Conservation (phyloP, 2,797 vertebrate species). For the Telmatherina bonti region DNA sequence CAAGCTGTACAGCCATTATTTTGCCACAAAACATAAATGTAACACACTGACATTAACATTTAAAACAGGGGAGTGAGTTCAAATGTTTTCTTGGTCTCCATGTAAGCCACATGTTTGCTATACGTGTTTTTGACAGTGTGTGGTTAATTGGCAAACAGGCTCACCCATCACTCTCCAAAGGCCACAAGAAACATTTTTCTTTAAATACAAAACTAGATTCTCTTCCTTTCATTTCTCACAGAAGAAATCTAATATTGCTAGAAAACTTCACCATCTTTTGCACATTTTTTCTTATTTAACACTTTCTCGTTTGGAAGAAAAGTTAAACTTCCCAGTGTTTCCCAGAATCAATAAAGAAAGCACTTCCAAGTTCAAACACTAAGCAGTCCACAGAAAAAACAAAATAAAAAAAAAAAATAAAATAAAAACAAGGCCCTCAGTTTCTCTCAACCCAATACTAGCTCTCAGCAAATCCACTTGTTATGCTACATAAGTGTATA, state of each 20-base stretch:
- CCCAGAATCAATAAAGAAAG: conserved; percentile 87
- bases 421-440: conserved; percentile 67
- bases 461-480: conserved; percentile 76
- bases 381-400: conserved; percentile 77
- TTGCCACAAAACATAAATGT: conserved; percentile 93
- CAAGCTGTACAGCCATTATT: conserved; percentile 90
- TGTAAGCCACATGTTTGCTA: conserved; percentile 74
- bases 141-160: conserved; percentile 83
- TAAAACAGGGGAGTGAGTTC: conserved; percentile 79
- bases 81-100: conserved; percentile 71
- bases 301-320: conserved; percentile 84
- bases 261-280: conserved; percentile 90
- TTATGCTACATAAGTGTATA: conserved; percentile 99
- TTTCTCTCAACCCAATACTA: conserved; percentile 62
- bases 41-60: conserved; percentile 95
- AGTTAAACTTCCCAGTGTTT: conserved; percentile 84
- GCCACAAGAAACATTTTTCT: conserved; percentile 86
- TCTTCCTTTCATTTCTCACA: conserved; percentile 84
- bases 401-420: background rate
- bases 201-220: conserved; percentile 90
- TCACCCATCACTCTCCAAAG: conserved; percentile 72
- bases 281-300: conserved; percentile 54
- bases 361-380: conserved; percentile 93
- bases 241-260: conserved; percentile 91
- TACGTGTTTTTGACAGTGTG: conserved; percentile 76